Evolutionary conservation across 2,113 vertebrate species (phyloP), one percentile per base, ranked within the genome.

Genomic region (Alosa alosa): DNA sequence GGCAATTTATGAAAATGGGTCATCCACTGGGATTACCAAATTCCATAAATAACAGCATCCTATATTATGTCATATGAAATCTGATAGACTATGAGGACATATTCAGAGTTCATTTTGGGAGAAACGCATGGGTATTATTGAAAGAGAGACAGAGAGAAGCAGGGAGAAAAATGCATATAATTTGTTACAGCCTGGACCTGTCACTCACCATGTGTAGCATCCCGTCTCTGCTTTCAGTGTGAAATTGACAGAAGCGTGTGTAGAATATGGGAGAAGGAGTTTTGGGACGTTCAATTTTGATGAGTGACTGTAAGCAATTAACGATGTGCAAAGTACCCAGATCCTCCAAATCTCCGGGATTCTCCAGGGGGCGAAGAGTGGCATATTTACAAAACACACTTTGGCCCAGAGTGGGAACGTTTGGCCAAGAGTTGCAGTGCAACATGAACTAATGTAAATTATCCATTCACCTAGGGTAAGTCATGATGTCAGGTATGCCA

Each of bases 201-300:
- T 90, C 87, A 83, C 88, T 87, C 84, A 94, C 94, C 94, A 93
- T 45, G 68, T 84, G 18, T 93, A 95, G 87, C 91, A 94, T 84
- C 93, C 93, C n/a, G 89, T 89, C 84, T 94, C 91, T 0, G 93
- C 93, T 88, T 91, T 91, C 57, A 95, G 86, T 45, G 90, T 85
- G 64, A 94, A 93, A 60, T 92, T 88, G 41, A 93, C 91, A 4
- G 83, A 86, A 44, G 88, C 87, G 0, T 86, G 83, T 86, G 91
- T 90, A 6, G 87, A 89, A 41, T 92, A 91, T 7, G 92, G 93
- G 41, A 95, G 83, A 82, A 94, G 86, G 81, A 91, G 92, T 39
- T 90, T 90, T 0, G 94, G 94, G 47, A 92, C 92, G 1, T 93
- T 94, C n/a, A 94, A 89, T 47, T 93, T 94, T 84, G 90, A 83